A percentile compares a stretch with the other conserved stretches of the same genome.
phyloP scores from a whole-genome alignment of 2,888 invertebrate genomes.

The Desoria tigrina region DNA sequence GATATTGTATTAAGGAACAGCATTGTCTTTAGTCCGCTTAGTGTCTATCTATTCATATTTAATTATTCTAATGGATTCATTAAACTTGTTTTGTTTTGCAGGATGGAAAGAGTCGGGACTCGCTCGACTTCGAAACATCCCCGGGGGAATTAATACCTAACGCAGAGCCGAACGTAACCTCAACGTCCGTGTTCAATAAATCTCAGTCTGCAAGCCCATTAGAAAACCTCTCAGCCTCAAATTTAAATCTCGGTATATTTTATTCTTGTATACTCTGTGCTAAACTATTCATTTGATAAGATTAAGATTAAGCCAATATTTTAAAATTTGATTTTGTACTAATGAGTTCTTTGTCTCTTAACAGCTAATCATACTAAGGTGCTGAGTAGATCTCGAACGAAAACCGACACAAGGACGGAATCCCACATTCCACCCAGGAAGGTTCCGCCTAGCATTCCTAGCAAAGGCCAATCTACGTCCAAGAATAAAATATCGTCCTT shows the following conservation, averaged over 20 bases:
- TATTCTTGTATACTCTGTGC: neutral
- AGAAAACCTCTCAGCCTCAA: constrained; percentile 26
- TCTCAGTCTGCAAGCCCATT: constrained; percentile 47
- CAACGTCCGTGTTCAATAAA: constrained; percentile 48
- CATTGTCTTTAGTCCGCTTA: too few relatives aligned
- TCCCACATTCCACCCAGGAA: constrained; percentile 40
- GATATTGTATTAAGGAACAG: too few relatives aligned
- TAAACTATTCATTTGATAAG: neutral
- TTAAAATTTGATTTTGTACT: constrained; percentile 1
- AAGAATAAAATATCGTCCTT: constrained; percentile 33
- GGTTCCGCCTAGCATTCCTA: constrained; percentile 33
- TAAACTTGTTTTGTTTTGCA: constrained; percentile 13
- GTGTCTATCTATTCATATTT: too few relatives aligned
- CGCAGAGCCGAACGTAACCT: constrained; percentile 46
- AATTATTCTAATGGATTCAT: too few relatives aligned
- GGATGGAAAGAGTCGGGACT: constrained; percentile 26
- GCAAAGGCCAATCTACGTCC: constrained; percentile 41
- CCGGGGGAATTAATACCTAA: constrained; percentile 41
- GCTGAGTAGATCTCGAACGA: constrained; percentile 26
- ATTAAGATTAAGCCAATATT: neutral
- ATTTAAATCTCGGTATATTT: constrained; percentile 26
- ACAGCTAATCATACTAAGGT: constrained; percentile 10
- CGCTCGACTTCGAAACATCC: constrained; percentile 39
- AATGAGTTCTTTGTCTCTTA: neutral
- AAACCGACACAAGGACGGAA: constrained; percentile 35